Evolutionary conservation across 2,797 vertebrate species (phyloP).

Genomic region (Sebastes diploproa): DNA sequence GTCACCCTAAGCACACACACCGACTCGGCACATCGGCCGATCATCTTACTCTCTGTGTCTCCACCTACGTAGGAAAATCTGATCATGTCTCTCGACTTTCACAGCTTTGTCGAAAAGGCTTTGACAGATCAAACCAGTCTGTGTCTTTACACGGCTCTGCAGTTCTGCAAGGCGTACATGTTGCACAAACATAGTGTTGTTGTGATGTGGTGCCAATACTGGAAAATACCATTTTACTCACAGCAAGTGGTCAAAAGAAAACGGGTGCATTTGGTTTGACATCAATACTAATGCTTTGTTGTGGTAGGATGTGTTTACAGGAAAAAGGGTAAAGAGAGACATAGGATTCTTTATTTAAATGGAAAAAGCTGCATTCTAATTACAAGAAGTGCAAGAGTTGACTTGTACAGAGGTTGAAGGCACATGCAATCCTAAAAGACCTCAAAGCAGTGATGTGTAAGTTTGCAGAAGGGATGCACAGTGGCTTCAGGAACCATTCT

Average conservation of each 20-base stretch:
- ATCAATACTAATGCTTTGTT: slow-evolving; percentile 25
- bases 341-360: background rate
- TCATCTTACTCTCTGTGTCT: slow-evolving; percentile 66
- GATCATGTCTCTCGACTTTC: slow-evolving; percentile 75
- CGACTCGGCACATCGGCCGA: slow-evolving; percentile 69
- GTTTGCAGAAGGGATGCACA: background rate
- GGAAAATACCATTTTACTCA: slow-evolving; percentile 63
- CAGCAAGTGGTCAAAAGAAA: slow-evolving; percentile 54
- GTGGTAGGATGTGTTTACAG: slow-evolving; percentile 25
- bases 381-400: background rate
- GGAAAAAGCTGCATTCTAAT: slow-evolving; percentile 34
- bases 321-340: background rate
- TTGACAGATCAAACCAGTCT: slow-evolving; percentile 65
- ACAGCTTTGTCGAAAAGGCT: slow-evolving; percentile 66
- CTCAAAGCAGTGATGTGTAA: background rate
- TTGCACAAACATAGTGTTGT: slow-evolving; percentile 52
- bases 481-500: background rate
- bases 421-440: background rate
- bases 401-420: background rate
- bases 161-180: slow-evolving; percentile 57
- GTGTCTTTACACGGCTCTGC: slow-evolving; percentile 54
- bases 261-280: slow-evolving; percentile 8
- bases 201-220: slow-evolving; percentile 54
- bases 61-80: slow-evolving; percentile 98
- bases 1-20: slow-evolving; percentile 62